Evolutionary conservation across 35 echinoderm and acorn worm genomes (phyloP), one percentile per base, ranked within the genome.

Genomic region (Apostichopus parvimensis): DNA sequence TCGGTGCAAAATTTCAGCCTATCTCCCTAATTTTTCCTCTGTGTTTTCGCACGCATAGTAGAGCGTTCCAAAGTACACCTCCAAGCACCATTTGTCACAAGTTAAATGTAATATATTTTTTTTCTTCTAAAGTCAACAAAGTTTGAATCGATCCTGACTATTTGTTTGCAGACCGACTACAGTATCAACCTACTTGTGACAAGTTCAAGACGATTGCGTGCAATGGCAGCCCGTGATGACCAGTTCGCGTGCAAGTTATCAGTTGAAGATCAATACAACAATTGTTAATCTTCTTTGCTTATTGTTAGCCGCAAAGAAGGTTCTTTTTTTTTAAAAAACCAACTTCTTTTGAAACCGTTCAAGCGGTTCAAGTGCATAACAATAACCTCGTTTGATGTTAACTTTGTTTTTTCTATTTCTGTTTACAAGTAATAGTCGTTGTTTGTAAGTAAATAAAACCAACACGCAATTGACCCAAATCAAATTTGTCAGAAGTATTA

Each of bases 211-310:
- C 15, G 81, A 84, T 84, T 84, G 81, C 81, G 81, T 84, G 81
- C 81, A 59, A 59, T 84, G 20, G 22, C 81, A 58, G 18, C 13
- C 57, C 8, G 81, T 84, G 81, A 84, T 84, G 81, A 84, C 81
- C 81, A 52, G 54, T 59, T 84, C 81, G 81, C 81, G 54, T 84
- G 81, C 81, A 84, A 18, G 54, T 84, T 84, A 84, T 84, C 81
- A 58, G 81, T 58, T 20, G 54, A 18, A 21, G 81, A 84, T 84
- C 81, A 59, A 84, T 84, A 84, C 81, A 59, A 60, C 81, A 84
- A 84, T 84, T 84, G 81, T 84, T 84, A 84, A 84, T 84, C 81
- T 84, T 25, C 81, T 58, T 24, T 84, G 20, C n/a, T 84, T 84
- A 84, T 84, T 84, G 81, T 84, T 84, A 58, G 56, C 81, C 57